These are phyloP conservation scores for Rhamnusium bicolor DNA, from an alignment of 2,888 invertebrate species.

Conservation along the genomic window DNA sequence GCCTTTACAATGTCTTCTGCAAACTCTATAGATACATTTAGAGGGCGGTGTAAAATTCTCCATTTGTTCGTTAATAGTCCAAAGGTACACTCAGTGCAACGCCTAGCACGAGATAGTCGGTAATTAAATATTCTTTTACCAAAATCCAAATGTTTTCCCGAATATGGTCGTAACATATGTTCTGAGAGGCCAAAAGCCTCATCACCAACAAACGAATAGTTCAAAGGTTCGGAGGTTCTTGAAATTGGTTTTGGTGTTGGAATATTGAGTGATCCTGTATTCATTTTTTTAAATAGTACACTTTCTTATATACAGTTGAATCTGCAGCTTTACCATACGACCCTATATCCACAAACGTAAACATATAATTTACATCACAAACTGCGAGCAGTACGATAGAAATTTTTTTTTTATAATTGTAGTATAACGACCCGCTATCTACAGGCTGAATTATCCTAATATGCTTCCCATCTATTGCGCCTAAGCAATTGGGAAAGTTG, in stretches of 20 bases:
- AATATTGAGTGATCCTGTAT: neutral
- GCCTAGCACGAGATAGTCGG: conserved; percentile 5
- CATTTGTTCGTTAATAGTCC: conserved; percentile 23
- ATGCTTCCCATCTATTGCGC: conserved; percentile 22
- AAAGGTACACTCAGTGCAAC: conserved; percentile 26
- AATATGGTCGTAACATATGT: conserved; percentile 24
- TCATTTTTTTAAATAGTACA: neutral
- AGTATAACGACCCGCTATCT: conserved; percentile 24
- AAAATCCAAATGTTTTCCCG: conserved; percentile 18
- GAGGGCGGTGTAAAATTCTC: conserved; percentile 19
- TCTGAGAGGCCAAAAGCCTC: conserved; percentile 25
- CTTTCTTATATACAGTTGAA: too few species aligned
- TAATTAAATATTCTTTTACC: neutral
- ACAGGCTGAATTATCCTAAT: conserved; percentile 24
- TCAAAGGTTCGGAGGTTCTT: neutral
- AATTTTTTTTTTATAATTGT: conserved; percentile 24
- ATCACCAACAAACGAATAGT: conserved; percentile 27
- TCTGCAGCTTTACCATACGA: conserved; percentile 10
- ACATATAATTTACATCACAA: conserved; percentile 19
- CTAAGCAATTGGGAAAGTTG: conserved; percentile 25
- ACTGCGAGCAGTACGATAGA: conserved; percentile 30
- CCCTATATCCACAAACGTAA: conserved; percentile 23
- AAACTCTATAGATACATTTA: conserved; percentile 4
- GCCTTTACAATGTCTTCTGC: conserved; percentile 22
- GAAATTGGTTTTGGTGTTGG: conserved; percentile 4